Base-by-base conservation (phyloP, 1,140 invertebrate species). In the Hermetia illucens region DNA sequence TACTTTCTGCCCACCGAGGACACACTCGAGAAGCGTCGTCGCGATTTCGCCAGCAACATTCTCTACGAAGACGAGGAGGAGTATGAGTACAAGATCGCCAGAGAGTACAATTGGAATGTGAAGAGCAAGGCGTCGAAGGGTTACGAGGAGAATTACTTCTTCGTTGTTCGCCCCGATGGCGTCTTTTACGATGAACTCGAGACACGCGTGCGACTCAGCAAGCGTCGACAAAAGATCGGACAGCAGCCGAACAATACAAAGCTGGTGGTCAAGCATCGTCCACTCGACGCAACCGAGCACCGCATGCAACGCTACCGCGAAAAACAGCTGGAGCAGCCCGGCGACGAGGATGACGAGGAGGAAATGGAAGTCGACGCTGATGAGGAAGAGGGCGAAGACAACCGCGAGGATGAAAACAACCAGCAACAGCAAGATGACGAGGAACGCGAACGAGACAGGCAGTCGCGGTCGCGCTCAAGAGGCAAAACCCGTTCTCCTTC, bases 71-170 rank as follows among this genome's bases (percentile, higher is more conserved):
- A 93, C 35, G 89, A 89, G 2, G 84, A 92, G 37, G 85, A 87
- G 40, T 95, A 94, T 58, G 88, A 94, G 46, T 93, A 94, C 50
- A 87, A 88, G 64, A 92, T 94, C 81, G 85, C 88, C 1, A 70
- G 90, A 47, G 89, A 94, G 60, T 94, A 94, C 53, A 93, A 94
- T 52, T 97, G 93, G 94, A 97, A 96, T 65, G 93, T 98, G 2
- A 97, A 98, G 58, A 96, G 88, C 58, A 98, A 97, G 69, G 79
- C 88, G 1, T 91, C 87, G 1, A 93, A 95, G 61, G 93, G 92
- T 25, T 97, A 96, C 53, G 92, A 97, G 63, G 94, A 98, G 62
- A 98, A 94, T 62, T 98, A 97, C 59, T 98, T 97, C 64, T 82
- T 98, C 62, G 84, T 95, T 39, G 75, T 94, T 36, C 72, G 90